Evolutionary conservation across 2,113 vertebrate species (phyloP), one percentile per base, ranked within the genome.

Genomic region (Sylvilagus bachmani): DNA sequence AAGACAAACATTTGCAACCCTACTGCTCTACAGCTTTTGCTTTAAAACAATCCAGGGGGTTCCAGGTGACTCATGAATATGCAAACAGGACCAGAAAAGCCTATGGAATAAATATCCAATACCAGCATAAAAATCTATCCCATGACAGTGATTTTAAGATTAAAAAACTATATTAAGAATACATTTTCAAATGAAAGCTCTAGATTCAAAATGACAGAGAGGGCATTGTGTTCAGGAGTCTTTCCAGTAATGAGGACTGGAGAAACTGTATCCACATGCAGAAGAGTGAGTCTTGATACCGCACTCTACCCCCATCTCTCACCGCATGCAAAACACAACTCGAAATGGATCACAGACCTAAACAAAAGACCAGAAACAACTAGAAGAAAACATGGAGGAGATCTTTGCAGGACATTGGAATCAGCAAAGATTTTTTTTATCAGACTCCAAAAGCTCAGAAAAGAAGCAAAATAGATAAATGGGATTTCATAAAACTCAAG

Each of bases 1-100:
- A 70, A 95, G 84, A 58, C 78, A 75, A 86, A 22, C 85, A 80
- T 71, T 83, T 84, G 1, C 49, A 38, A 93, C 36, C 74, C 64
- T 69, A 44, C 73, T 82, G 89, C 81, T 80, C 91, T 89, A 84
- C 74, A 79, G 21, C 19, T 17, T 58, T 58, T 78, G 89, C 84
- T 89, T 96, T 83, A 79, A 94, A 96, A 95, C 86, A 78, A 19
- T 61, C 81, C 13, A 85, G 77, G 27, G 90, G 9, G 87, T 13
- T 67, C 73, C 16, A 53, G 44, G 73, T 95, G 94, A 93, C 80
- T 88, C 78, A 73, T 33, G 92, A 82, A 58, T 29, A 75, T 66
- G 44, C n/a, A 36, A 80, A 95, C 53, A 61, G 1, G 58, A 92
- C 31, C 38, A 82, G 22, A 22, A 22, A 38, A 71, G 19, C 0